phyloP scores from a whole-genome alignment of 1,140 invertebrate genomes.

The Pollicipes pollicipes region DNA sequence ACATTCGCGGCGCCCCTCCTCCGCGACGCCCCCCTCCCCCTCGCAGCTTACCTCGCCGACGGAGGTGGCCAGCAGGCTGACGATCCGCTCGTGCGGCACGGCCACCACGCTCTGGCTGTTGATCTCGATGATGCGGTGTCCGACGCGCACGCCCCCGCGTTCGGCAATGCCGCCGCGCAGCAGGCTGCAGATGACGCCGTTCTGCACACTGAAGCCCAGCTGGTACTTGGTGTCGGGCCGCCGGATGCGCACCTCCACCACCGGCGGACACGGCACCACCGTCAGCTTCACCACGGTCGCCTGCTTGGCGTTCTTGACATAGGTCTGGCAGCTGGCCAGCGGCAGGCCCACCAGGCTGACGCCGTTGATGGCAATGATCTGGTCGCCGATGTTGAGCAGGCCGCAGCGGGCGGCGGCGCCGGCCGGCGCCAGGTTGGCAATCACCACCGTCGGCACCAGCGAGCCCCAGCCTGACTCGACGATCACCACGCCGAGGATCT shows the following conservation, averaged over 20 bases:
- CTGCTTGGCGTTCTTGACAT: constrained; percentile 94
- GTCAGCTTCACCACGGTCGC: constrained; percentile 96
- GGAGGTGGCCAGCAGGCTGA: constrained; percentile 92
- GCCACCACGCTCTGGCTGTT: constrained; percentile 98
- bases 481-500: constrained; percentile 93
- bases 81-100: constrained; percentile 97
- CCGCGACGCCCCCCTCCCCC: no score
- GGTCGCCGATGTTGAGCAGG: constrained; percentile 97
- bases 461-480: constrained; percentile 99
- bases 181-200: constrained; percentile 97
- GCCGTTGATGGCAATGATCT: constrained; percentile 98
- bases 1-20: no score
- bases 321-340: constrained; percentile 91
- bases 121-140: constrained; percentile 98
- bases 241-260: constrained; percentile 99
- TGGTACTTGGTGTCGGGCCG: constrained; percentile 98
- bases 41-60: constrained; percentile 93
- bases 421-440: constrained; percentile 88
- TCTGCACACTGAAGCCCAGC: constrained; percentile 98
- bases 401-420: constrained; percentile 94
- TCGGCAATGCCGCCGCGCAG: constrained; percentile 95
- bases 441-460: constrained; percentile 96
- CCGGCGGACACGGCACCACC: constrained; percentile 95
- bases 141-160: constrained; percentile 91
- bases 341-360: constrained; percentile 93